Conservation (phyloP, 2,113 vertebrate genomes). For the Sorex araneus region DNA sequence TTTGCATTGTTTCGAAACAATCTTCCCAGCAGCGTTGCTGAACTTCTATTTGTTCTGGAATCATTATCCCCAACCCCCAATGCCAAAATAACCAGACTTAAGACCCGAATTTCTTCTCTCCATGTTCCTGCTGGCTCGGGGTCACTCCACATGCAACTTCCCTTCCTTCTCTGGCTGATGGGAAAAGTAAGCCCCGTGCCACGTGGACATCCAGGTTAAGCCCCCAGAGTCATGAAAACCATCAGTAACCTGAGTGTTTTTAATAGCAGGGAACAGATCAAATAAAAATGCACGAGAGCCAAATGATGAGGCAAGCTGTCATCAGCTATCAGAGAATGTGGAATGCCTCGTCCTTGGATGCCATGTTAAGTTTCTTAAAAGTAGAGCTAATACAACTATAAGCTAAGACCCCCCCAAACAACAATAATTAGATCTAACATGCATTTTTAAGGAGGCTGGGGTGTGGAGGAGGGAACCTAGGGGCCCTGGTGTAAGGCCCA, state of each 20-base stretch:
- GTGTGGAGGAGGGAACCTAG: no score
- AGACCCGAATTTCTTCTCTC: no score
- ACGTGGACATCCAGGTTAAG: not conserved
- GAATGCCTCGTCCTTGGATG: not conserved
- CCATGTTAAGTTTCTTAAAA: not conserved
- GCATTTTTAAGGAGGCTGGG: no score
- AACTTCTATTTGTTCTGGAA: not conserved
- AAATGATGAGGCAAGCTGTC: not conserved
- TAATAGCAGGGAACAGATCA: not conserved
- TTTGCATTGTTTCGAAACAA: not conserved
- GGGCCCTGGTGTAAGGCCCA: no score
- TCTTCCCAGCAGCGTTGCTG: not conserved
- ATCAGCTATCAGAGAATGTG: constrained; percentile 11
- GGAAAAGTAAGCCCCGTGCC: no score
- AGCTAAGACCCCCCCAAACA: no score
- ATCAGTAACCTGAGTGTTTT: not conserved
- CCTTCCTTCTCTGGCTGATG: not conserved
- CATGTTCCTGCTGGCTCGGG: not conserved
- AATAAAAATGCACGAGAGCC: not conserved
- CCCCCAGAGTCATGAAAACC: not conserved
- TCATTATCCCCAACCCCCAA: not conserved
- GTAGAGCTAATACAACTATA: no score
- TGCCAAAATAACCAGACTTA: not conserved
- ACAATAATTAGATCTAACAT: no score
- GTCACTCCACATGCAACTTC: not conserved